Base-by-base conservation (phyloP, 2,888 invertebrate genomes). In the Caenorhabditis virilis region DNA sequence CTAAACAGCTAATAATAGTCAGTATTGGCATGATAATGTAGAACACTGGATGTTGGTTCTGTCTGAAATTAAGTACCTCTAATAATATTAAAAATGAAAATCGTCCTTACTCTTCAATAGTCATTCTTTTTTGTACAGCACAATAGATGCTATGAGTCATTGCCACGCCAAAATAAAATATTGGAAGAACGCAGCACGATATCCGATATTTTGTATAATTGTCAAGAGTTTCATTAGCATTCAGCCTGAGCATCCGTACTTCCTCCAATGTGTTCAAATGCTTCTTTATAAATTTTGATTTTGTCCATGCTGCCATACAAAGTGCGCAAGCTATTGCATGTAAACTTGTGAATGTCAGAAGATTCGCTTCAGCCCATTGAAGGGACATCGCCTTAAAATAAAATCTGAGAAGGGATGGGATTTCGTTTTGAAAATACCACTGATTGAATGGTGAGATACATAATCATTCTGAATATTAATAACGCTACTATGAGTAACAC, bases 291-390 rank as follows among this genome's bases (percentile, higher is more conserved):
- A 52, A 53, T 1, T 42, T 42, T 25, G 56, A 48, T n/a, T 30
- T 43, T 5, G 62, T 62, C 62, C 62, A 62, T 42, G 56, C 62
- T 38, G 45, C 42, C 0, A 62, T 25, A 49, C 62, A 62, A 36
- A 62, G 43, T 27, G 49, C 23, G 23, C 62, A 62, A 16, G 57
- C 45, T 5, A 62, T 36, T 11, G 55, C 27, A 20, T 57, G 56
- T 7, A 62, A 36, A 6, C 56, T 49, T 52, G 57, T 56, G 49
- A 62, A 62, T 43, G 52, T 56, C 35, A 52, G 57, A 7, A 42
- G n/a, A 23, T 62, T 62, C 7, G 56, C 39, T 45, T 62, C 62
- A 13, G 62, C 46, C 62, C 62, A 62, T 27, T 52, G 45, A 35
- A 62, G 49, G 0, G 56, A 47, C 4, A 62, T 36, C 0, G 48